These are phyloP conservation scores for Nemurella pictetii DNA, from an alignment of 2,888 invertebrate species.

Conservation along the genomic window DNA sequence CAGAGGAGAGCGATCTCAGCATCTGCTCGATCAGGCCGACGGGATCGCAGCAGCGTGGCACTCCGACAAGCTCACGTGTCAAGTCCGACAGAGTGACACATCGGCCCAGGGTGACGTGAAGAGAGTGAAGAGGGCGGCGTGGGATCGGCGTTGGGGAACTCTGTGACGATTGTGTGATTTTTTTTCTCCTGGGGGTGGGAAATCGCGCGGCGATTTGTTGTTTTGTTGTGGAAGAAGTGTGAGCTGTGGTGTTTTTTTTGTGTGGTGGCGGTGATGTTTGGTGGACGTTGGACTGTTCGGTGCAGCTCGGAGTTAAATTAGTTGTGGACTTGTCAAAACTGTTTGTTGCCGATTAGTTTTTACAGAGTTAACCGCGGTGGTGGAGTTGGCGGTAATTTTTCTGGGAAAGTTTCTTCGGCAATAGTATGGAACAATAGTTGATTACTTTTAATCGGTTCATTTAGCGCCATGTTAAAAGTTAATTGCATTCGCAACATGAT, in stretches of 20 bases:
- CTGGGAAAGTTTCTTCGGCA: neutral
- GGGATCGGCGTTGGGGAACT: neutral
- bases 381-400: neutral
- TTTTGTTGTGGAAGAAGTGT: neutral
- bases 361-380: neutral
- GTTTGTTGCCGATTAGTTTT: neutral
- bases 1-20: neutral
- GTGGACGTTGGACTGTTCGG: neutral
- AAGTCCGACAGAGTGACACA: neutral
- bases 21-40: neutral
- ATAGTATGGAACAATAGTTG: neutral
- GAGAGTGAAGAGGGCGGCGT: neutral
- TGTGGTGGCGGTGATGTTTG: neutral
- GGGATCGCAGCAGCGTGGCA: no score
- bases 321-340: neutral
- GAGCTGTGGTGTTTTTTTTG: neutral
- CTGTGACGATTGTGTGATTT: no score
- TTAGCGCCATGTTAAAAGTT: slow-evolving; percentile 6
- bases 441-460: slow-evolving; percentile 5
- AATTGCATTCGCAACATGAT: slow-evolving; percentile 19
- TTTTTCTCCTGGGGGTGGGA: no score
- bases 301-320: neutral
- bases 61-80: slow-evolving; percentile 2
- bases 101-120: neutral
- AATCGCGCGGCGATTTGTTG: neutral